A percentile compares a stretch with the other conserved stretches of the same genome.
These are phyloP conservation scores for Clupea harengus DNA, from an alignment of 2,113 vertebrate species.

Conservation along the genomic window DNA sequence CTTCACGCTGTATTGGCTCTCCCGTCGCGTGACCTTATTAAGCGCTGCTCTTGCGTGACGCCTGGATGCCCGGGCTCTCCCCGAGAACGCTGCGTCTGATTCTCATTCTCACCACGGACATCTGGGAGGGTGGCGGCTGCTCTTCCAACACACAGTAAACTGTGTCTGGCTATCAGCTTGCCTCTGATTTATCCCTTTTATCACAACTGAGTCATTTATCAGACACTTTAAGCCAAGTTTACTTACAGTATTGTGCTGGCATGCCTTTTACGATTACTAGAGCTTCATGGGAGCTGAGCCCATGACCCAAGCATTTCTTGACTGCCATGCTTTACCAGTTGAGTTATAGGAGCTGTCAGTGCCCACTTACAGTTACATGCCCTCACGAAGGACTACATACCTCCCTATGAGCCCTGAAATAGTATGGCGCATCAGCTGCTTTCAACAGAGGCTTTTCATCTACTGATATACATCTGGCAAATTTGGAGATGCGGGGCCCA, in stretches of 20 bases:
- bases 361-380: not conserved
- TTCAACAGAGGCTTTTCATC: not conserved
- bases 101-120: not conserved
- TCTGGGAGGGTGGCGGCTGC: not conserved
- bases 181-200: not conserved
- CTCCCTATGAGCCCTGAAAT: not conserved
- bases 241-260: not conserved
- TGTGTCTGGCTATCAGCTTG: not conserved
- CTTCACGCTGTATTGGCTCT: slow-evolving; percentile 34
- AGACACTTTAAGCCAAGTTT: not conserved
- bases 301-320: not conserved
- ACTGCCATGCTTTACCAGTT: not conserved
- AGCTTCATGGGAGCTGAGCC: not conserved
- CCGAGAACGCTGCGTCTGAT: not conserved
- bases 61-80: not conserved
- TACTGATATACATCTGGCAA: not conserved
- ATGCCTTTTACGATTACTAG: not conserved
- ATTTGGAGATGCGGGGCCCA: not conserved
- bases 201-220: not conserved
- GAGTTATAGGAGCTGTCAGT: not conserved
- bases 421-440: not conserved
- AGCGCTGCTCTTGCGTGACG: not conserved
- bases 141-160: not conserved
- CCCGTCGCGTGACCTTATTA: not conserved
- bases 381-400: not conserved